Base-by-base conservation (phyloP, 2,113 vertebrate species). In the Petrocephalus microphthalmus region DNA sequence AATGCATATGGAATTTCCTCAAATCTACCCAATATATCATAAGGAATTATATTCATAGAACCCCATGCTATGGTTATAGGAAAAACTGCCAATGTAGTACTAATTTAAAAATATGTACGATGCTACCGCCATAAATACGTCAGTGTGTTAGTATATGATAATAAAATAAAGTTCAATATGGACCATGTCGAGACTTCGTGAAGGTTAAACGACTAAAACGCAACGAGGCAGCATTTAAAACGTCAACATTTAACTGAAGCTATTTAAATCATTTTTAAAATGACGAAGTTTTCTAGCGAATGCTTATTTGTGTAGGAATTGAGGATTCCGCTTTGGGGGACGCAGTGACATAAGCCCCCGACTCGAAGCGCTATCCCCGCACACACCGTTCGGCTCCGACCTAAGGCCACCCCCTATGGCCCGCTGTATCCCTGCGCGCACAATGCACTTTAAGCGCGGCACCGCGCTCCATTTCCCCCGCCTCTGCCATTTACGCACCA, bases 341-440 rank as follows among this genome's bases (percentile, higher is more conserved):
- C 19, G 25, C 60, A 29, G 60, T 67, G 60, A 13, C 15, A 42
- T 78, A n/a, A n/a, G 29, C 33, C 3, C 29, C 71, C 71, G 5
- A 19, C 71, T 78, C 60, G 5, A 2, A 42, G 17, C 42, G 19
- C 19, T 45, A 81, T 45, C 42, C 33, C 6, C 78, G 20, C 19
- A 89, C 85, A 89, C 89, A 89, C 88, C 89, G 91, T 87, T 91
- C 91, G 91, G 93, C 95, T 95, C 92, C 93, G 88, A 88, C 91
- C 93, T 93, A 92, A 94, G 90, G 88, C 89, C 90, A 91, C 90
- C 83, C 74, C 84, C 67, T 57, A 83, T 89, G 89, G 89, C 87
- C 49, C 64, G 42, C 3, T 25, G 84, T 91, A 91, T 94, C 84
- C 86, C 81, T 92, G 78, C 92, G 92, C 92, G 71, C 88, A 60